phyloP scores from a whole-genome alignment of 2,888 invertebrate species.

The Tipula lateralis region DNA sequence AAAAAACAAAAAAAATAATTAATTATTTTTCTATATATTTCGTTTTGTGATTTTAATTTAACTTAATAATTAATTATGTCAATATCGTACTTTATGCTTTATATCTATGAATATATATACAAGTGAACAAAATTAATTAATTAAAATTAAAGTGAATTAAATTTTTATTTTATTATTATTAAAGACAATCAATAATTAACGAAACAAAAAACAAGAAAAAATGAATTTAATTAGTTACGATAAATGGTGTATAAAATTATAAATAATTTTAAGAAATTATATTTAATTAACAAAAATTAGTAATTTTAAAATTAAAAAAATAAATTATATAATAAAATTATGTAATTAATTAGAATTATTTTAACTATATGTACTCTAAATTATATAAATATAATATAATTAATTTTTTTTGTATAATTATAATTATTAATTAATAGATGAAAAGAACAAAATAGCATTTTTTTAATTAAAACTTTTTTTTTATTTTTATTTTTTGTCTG shows the following conservation, averaged over 20 bases:
- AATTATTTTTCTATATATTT: conserved; percentile 19
- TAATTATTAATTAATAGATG: neutral
- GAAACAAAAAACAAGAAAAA: neutral
- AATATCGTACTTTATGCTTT: neutral
- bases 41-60: conserved; percentile 19
- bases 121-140: neutral
- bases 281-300: neutral
- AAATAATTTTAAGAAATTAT: neutral
- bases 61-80: neutral
- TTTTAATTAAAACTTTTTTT: neutral
- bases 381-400: neutral
- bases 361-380: neutral
- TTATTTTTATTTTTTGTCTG: neutral
- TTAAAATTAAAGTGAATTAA: neutral
- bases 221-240: neutral
- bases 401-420: conserved; percentile 2
- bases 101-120: neutral
- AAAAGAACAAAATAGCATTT: neutral
- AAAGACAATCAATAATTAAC: neutral
- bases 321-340: neutral
- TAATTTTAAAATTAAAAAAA: neutral
- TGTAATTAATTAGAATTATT: neutral
- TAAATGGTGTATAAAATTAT: neutral
- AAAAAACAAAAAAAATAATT: too few relatives aligned
- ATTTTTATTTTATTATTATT: neutral